phyloP scores from a whole-genome alignment of 2,113 vertebrate species.

The Neoarius graeffei region DNA sequence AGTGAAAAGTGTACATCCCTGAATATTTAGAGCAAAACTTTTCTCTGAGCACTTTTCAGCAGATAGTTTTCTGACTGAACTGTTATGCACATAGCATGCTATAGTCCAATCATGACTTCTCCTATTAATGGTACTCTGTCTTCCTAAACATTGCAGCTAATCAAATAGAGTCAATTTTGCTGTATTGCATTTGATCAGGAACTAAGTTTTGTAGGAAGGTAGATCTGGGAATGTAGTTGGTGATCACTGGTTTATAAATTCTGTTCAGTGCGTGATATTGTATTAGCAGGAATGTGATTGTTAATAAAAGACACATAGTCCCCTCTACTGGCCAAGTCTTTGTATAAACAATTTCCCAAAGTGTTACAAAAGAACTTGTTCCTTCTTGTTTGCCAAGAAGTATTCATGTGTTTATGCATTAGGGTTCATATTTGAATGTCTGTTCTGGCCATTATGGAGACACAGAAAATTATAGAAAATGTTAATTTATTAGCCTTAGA shows the following conservation, averaged over 20 bases:
- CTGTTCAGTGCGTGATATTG: neutral
- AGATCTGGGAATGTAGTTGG: too few relatives aligned
- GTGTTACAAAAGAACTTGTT: neutral
- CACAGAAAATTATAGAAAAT: neutral
- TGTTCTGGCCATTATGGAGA: neutral
- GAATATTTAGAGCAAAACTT: neutral
- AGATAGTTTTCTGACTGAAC: neutral
- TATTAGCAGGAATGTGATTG: neutral
- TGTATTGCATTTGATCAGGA: neutral
- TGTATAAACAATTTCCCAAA: neutral
- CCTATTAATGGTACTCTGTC: neutral
- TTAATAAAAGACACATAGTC: conserved; percentile 13
- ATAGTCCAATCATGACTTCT: neutral
- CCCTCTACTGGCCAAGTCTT: neutral
- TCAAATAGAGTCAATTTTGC: neutral
- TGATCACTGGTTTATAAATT: neutral
- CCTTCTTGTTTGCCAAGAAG: neutral
- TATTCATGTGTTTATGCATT: neutral
- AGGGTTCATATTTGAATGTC: neutral
- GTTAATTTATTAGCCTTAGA: neutral
- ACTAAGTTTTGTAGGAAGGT: neutral
- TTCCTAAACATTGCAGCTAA: neutral
- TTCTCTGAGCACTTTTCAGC: neutral
- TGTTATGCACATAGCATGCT: neutral
- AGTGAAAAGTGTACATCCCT: neutral